Evolutionary conservation across 2,888 invertebrate genomes (phyloP), one percentile per base, ranked within the genome.

Genomic region (Melitaea athalia): DNA sequence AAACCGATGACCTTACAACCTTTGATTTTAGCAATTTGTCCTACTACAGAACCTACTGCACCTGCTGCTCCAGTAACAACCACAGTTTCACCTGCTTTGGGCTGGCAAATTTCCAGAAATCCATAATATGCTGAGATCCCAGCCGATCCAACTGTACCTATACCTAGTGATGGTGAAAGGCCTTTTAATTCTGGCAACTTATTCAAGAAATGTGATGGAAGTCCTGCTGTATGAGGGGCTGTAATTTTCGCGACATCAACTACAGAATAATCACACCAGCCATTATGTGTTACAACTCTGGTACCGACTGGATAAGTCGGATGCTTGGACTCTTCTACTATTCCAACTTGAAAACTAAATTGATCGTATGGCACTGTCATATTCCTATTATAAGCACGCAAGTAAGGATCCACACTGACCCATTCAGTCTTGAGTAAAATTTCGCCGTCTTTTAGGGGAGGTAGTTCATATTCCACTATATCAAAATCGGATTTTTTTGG

Each of bases 11-110:
- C 83, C 67, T 62, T 77, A 53, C 81, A 83, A 75, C 93, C 94
- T 85, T 94, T 94, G 42, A 95, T 93, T 81, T 95, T 96, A 0
- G 94, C 96, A 69, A 96, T 94, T 85, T 96, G 96, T 1, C 95
- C 96, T 0, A 95, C 96, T n/a, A 94, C 83, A 74, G 93, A 94
- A 5, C 96, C 96, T 5, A 96, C 95, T n/a, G 95, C 95, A 14
- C 96, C 96, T 0, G 95, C 95, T 6, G 96, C 96, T 0, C 94
- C 94, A 24, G 93, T 94, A 1, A 96, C 94, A 0, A 95, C 94
- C 0, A 96, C 93, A 0, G 94, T 94, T 78, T 96, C 95, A 1
- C 95, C 95, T 3, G 91, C 74, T 84, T 95, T 94, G 0, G 95
- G 95, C 61, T 94, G 80, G 75, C 95, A 95, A 15, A 95, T 78